Base-by-base conservation (phyloP, 2,113 vertebrate genomes). In the Cathartes aura region DNA sequence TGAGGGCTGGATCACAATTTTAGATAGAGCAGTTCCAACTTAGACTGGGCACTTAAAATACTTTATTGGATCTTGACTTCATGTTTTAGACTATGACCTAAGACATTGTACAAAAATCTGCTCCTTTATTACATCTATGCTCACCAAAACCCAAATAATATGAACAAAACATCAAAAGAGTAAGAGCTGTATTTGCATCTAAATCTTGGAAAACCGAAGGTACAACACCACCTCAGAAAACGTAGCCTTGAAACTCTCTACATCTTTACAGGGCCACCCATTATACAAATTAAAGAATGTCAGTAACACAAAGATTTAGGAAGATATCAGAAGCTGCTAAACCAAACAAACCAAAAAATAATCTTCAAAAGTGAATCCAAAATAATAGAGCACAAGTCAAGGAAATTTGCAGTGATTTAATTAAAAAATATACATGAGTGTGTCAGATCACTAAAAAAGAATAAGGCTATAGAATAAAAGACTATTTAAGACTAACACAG, bases 41-140 rank as follows among this genome's bases (percentile, higher is more conserved):
- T 22, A 18, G 29, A 52, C 14, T 66, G 21, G 26, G 5, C 9
- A 71, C 5, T 66, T 42, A 15, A 82, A 52, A 26, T 1, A 29
- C 17, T n/a, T 60, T 5, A 43, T 4, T 53, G 32, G 11, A 40
- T 60, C 40, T 18, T 40, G 21, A 67, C 2, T 32, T 79, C 6
- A 17, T 23, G 7, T 43, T 30, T 87, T 34, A 58, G 29, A 20
- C 38, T 67, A 15, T 16, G 19, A 67, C 12, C 1, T 36, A 87
- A 87, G 81, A 8, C 6, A 60, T 2, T 24, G 17, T 24, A 34
- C 9, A 84, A 45, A 67, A 84, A 55, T 15, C 0, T 2, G 8
- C 17, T 50, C 43, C n/a, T 45, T 66, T 47, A 21, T 59, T 67
- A 47, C 0, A 3, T 32, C 21, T 74, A 0, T 29, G 43, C 13